phyloP scores from a whole-genome alignment of 2,113 vertebrate species.

The Empidonax alnorum region DNA sequence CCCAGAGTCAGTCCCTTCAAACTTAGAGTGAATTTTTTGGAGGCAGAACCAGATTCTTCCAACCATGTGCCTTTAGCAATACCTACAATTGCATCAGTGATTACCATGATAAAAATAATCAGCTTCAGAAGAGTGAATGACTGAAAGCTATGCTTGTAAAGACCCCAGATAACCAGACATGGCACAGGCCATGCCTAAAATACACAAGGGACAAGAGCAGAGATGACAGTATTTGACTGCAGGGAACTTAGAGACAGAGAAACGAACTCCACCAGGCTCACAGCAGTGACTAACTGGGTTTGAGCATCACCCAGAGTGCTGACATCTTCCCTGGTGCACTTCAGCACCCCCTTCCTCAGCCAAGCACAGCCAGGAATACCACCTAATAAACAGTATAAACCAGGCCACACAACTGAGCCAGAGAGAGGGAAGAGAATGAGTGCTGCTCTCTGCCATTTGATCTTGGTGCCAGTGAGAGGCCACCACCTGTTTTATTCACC shows the following conservation, averaged over 20 bases:
- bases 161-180: background rate
- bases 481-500: background rate
- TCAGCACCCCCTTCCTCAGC: background rate
- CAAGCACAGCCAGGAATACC: background rate
- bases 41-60: background rate
- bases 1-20: fast-evolving
- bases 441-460: background rate
- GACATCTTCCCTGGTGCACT: background rate
- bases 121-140: background rate
- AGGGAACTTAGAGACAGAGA: background rate
- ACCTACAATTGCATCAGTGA: background rate
- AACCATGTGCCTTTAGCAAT: background rate
- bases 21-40: fast-evolving
- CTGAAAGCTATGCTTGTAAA: background rate
- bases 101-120: background rate
- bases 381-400: fast-evolving
- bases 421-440: background rate
- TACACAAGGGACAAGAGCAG: background rate
- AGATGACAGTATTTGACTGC: background rate
- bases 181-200: background rate
- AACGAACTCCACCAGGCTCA: background rate
- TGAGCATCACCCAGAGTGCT: background rate
- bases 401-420: background rate
- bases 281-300: background rate
- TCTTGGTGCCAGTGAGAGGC: background rate